These are phyloP conservation scores for Mycteria americana DNA, from an alignment of 2,797 vertebrate genomes.

Conservation along the genomic window DNA sequence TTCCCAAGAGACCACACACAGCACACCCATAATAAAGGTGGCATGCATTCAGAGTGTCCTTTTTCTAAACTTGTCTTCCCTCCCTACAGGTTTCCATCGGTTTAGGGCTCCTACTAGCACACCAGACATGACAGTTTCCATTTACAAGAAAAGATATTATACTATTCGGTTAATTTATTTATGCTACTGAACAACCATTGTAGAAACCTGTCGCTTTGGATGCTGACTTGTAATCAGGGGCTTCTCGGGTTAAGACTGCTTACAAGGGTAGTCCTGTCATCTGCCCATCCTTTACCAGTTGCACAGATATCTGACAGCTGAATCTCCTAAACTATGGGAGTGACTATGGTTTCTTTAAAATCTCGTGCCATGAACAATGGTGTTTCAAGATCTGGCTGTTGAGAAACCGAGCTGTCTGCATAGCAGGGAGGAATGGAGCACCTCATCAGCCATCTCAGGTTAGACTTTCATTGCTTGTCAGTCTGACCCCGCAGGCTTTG, in stretches of 20 bases:
- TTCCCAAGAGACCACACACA: neutral
- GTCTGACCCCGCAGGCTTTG: neutral
- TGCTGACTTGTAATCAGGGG: neutral
- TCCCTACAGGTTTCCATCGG: neutral
- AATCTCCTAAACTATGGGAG: neutral
- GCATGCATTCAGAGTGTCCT: neutral
- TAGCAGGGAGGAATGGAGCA: neutral
- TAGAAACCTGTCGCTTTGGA: neutral
- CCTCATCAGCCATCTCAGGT: neutral
- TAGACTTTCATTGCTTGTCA: neutral
- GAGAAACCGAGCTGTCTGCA: neutral
- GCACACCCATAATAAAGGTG: neutral
- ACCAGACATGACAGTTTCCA: neutral
- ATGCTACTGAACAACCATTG: neutral
- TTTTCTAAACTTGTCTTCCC: neutral
- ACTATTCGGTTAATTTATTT: neutral
- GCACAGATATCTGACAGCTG: neutral
- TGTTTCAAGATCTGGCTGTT: neutral
- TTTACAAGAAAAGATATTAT: neutral
- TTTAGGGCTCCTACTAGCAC: neutral
- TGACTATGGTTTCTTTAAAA: neutral
- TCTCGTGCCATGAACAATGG: neutral
- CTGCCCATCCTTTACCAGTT: neutral
- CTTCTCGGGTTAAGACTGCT: neutral
- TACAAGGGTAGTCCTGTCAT: neutral